phyloP scores from a whole-genome alignment of 1,140 invertebrate species.

The Habropoda laboriosa region DNA sequence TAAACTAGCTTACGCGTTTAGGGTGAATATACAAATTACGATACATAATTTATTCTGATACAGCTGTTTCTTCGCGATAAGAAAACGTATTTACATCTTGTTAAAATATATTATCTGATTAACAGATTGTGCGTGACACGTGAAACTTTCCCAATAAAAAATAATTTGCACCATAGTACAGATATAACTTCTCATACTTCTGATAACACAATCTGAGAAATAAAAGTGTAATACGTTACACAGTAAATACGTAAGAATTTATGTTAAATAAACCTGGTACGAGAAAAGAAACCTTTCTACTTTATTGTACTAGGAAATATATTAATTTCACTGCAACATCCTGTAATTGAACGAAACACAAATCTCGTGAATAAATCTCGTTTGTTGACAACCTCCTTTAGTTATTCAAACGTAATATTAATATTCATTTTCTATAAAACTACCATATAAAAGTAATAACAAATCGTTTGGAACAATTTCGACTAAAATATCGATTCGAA shows the following conservation, averaged over 20 bases:
- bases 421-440: too few relatives aligned
- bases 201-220: not conserved
- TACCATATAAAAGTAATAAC: too few relatives aligned
- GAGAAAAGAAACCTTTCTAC: too few relatives aligned
- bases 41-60: slow-evolving; percentile 29
- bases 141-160: not conserved
- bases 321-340: too few relatives aligned
- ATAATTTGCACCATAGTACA: not conserved
- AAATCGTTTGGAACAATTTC: too few relatives aligned
- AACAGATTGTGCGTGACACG: slow-evolving; percentile 5
- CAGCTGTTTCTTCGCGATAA: slow-evolving; percentile 22
- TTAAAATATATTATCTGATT: slow-evolving; percentile 31
- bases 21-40: slow-evolving; percentile 26
- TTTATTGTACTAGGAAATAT: too few relatives aligned
- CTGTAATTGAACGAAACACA: too few relatives aligned
- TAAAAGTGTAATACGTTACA: too few relatives aligned
- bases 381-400: too few relatives aligned
- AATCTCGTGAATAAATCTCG: too few relatives aligned
- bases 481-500: too few relatives aligned
- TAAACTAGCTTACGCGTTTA: slow-evolving; percentile 34
- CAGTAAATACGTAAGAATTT: not conserved
- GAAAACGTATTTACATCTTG: slow-evolving; percentile 46
- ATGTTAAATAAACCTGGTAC: not conserved
- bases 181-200: not conserved
- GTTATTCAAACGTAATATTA: too few relatives aligned